phyloP scores from a whole-genome alignment of 2,113 vertebrate species.

The Myanophis thanlyinensis region DNA sequence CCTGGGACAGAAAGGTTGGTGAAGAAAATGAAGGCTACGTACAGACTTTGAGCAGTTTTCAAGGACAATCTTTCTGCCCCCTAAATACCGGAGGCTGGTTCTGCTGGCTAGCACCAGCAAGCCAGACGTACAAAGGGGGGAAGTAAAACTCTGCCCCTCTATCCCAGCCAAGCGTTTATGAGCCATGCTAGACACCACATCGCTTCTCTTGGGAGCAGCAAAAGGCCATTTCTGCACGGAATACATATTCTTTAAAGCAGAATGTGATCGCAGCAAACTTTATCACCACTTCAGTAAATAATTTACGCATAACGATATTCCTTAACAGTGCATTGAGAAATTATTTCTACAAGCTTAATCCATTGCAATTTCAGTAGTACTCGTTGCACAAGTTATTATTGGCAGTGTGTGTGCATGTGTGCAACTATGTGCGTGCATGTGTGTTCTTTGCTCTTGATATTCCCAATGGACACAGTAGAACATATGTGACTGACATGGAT shows the following conservation, averaged over 20 bases:
- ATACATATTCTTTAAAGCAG: not conserved
- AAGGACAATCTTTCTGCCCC: not conserved
- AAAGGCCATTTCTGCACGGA: not conserved
- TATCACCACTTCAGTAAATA: not conserved
- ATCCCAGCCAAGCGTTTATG: not conserved
- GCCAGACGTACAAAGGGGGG: not conserved
- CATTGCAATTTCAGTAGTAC: not conserved
- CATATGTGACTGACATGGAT: slow-evolving; percentile 49
- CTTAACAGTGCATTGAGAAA: not conserved
- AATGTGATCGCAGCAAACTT: not conserved
- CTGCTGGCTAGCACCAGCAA: not conserved
- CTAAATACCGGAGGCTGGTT: not conserved
- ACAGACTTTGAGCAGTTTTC: not conserved
- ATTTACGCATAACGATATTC: fast-evolving
- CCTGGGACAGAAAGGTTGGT: not conserved
- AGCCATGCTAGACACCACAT: not conserved
- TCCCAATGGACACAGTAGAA: slow-evolving; percentile 46
- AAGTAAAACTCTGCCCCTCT: not conserved
- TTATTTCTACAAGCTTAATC: not conserved
- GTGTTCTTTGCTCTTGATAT: not conserved
- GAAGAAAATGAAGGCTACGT: not conserved
- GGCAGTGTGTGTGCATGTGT: slow-evolving; percentile 32
- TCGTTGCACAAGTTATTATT: not conserved
- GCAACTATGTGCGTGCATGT: not conserved
- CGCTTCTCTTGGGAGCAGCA: not conserved